Evolutionary conservation across 92 coral and sea anemone genomes (phyloP).

Genomic region (Metridium senile): DNA sequence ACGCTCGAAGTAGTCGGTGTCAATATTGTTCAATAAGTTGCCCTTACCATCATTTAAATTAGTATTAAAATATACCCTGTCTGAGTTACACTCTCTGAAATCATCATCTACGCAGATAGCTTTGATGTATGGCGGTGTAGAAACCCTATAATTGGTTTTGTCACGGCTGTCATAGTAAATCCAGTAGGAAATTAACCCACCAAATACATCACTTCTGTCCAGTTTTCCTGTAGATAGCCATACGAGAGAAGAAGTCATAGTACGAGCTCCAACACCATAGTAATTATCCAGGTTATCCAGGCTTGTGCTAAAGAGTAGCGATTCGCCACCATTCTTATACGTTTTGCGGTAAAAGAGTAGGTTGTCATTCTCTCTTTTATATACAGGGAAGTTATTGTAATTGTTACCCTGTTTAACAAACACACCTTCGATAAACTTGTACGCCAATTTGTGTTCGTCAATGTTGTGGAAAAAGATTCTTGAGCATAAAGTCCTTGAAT

Average conservation of each 20-base stretch:
- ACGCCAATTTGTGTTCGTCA: slow-evolving; percentile 48
- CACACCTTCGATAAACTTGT: slow-evolving; percentile 72
- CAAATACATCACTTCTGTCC: slow-evolving; percentile 51
- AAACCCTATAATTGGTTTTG: not conserved
- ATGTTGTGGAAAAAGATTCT: slow-evolving; percentile 70
- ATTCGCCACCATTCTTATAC: slow-evolving; percentile 1
- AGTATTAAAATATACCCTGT: slow-evolving; percentile 64
- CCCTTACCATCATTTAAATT: slow-evolving; percentile 29
- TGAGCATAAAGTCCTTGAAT: slow-evolving; percentile 49
- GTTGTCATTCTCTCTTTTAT: slow-evolving; percentile 48
- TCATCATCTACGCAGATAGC: slow-evolving; percentile 79
- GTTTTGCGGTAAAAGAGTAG: slow-evolving; percentile 36
- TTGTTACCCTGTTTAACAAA: slow-evolving; percentile 46
- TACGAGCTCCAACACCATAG: slow-evolving; percentile 50
- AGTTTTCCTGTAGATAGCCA: slow-evolving; percentile 58
- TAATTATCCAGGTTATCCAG: slow-evolving; percentile 18
- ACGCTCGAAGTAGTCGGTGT: slow-evolving; percentile 54
- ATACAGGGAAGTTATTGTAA: slow-evolving; percentile 68
- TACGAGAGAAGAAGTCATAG: slow-evolving; percentile 11
- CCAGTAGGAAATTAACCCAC: slow-evolving; percentile 58
- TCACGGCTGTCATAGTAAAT: slow-evolving; percentile 38
- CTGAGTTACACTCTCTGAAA: slow-evolving; percentile 73
- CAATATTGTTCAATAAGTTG: slow-evolving; percentile 36
- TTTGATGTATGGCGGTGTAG: slow-evolving; percentile 27
- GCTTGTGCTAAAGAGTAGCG: slow-evolving; percentile 40